phyloP scores from a whole-genome alignment of 1,140 invertebrate species.

The Nomia melanderi region DNA sequence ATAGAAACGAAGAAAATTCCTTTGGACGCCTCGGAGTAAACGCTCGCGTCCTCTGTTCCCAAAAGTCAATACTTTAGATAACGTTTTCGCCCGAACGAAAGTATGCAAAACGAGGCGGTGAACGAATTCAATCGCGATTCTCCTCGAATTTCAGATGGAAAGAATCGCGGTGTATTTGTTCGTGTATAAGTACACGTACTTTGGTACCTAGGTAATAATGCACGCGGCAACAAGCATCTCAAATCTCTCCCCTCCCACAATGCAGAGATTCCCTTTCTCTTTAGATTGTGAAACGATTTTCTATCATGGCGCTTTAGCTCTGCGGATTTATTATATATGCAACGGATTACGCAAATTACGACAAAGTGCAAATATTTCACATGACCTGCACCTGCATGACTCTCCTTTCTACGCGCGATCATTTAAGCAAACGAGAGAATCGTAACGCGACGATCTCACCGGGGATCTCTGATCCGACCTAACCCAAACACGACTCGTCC shows the following conservation, averaged over 20 bases:
- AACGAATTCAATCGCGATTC: not conserved
- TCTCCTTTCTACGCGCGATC: slow-evolving; percentile 65
- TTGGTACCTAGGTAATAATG: not conserved
- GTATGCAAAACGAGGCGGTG: too few relatives aligned
- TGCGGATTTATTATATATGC: slow-evolving; percentile 74
- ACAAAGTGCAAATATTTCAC: slow-evolving; percentile 78
- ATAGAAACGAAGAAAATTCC: too few relatives aligned
- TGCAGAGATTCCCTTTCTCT: slow-evolving; percentile 73
- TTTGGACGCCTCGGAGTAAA: too few relatives aligned
- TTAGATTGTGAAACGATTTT: slow-evolving; percentile 75
- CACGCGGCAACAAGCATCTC: slow-evolving; percentile 54
- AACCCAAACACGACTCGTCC: not conserved
- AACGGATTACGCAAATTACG: slow-evolving; percentile 75
- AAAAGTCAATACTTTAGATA: too few relatives aligned
- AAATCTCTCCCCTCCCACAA: slow-evolving; percentile 50
- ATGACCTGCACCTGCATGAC: slow-evolving; percentile 73
- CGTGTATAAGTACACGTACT: slow-evolving; percentile 8
- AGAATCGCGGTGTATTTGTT: not conserved
- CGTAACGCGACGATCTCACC: slow-evolving; percentile 33
- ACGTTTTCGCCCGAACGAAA: too few relatives aligned
- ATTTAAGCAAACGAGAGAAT: slow-evolving; percentile 61
- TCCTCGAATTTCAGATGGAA: not conserved
- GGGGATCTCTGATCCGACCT: not conserved
- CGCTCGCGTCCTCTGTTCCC: too few relatives aligned
- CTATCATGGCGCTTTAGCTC: slow-evolving; percentile 67